A percentile compares a stretch with the other conserved stretches of the same genome.
phyloP scores from a whole-genome alignment of 2,797 vertebrate genomes.

The Muraenolepis orangiensis region DNA sequence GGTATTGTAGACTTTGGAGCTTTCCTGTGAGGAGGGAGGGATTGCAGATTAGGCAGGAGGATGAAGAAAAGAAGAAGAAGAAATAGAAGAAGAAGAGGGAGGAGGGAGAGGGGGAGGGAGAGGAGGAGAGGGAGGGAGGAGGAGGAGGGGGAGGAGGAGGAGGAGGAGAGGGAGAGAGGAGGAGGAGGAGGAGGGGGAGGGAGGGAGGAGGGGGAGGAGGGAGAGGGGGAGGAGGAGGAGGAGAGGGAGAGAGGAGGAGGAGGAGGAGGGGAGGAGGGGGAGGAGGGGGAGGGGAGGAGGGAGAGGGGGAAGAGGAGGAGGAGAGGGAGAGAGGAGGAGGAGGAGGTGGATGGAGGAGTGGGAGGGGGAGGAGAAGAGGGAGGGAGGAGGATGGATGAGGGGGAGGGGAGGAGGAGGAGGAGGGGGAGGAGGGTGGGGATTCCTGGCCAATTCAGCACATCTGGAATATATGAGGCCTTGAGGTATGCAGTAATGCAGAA shows the following conservation, averaged over 20 bases:
- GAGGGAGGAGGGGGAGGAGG: background rate
- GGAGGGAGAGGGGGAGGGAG: background rate
- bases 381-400: background rate
- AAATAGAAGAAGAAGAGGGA: background rate
- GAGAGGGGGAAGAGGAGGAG: background rate
- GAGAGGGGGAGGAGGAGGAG: background rate
- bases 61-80: constrained; percentile 17
- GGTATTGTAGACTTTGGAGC: constrained; percentile 13
- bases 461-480: constrained; percentile 82
- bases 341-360: too few species aligned
- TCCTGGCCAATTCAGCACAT: constrained; percentile 76
- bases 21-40: constrained; percentile 23
- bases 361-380: constrained; percentile 22
- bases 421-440: constrained; percentile 16
- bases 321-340: too few species aligned
- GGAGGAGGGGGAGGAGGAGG: background rate
- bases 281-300: constrained; percentile 5
- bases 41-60: background rate
- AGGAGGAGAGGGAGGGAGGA: too few species aligned
- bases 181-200: constrained; percentile 7
- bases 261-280: constrained; percentile 21
- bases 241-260: constrained; percentile 11
- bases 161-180: constrained; percentile 28
- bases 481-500: constrained; percentile 81
- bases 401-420: background rate